Percentiles rank a stretch among this genome's conserved stretches.
phyloP scores from a whole-genome alignment of 2,797 vertebrate species.

The Harpagifer antarcticus region DNA sequence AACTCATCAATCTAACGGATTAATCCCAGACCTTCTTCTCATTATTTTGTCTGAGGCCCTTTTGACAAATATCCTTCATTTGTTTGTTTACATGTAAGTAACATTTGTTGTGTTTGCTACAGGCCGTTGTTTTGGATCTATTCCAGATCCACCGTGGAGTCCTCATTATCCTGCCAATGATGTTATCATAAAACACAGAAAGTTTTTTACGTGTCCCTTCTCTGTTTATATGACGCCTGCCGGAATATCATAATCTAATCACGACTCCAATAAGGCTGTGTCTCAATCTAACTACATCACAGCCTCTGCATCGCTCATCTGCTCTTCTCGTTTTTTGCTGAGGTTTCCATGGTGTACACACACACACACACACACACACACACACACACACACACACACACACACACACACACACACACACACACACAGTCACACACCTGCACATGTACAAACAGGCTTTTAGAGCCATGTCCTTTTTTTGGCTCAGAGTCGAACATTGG shows the following conservation, averaged over 20 bases:
- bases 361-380: not conserved
- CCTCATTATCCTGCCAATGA: slow-evolving; percentile 38
- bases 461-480: slow-evolving; percentile 52
- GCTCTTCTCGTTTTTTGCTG: slow-evolving; percentile 23
- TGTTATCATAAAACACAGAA: slow-evolving; percentile 54
- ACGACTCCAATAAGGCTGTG: slow-evolving; percentile 54
- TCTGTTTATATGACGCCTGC: slow-evolving; percentile 45
- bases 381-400: not conserved
- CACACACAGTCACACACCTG: not conserved
- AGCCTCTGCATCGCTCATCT: slow-evolving; percentile 38
- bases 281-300: slow-evolving; percentile 67
- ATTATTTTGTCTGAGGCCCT: not conserved
- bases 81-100: too few relatives aligned
- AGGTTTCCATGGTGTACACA: slow-evolving; percentile 36
- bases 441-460: not conserved
- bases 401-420: slow-evolving; percentile 6
- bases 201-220: slow-evolving; percentile 44
- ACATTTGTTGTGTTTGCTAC: too few relatives aligned
- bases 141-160: not conserved
- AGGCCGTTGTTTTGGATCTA: too few relatives aligned
- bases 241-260: slow-evolving; percentile 68
- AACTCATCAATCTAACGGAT: not conserved
- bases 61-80: too few relatives aligned
- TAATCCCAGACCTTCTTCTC: not conserved
- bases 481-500: slow-evolving; percentile 38